These are phyloP conservation scores for Hyposmocoma kahamanoa DNA, from an alignment of 1,140 invertebrate species.

Conservation along the genomic window DNA sequence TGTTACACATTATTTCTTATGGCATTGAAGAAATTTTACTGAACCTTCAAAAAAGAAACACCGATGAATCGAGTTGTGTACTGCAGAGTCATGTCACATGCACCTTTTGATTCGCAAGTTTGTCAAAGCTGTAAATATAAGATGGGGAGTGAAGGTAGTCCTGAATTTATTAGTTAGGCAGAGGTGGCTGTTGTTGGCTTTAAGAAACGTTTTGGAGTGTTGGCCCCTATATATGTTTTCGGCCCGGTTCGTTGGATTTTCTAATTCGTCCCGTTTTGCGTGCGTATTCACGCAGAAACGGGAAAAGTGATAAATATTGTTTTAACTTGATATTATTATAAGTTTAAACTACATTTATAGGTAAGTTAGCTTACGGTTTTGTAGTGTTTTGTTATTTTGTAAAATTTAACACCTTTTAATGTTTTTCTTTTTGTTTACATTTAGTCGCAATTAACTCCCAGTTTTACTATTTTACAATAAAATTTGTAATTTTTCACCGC, in stretches of 20 bases:
- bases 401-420: conserved; percentile 61
- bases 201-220: conserved; percentile 23
- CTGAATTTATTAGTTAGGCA: conserved; percentile 10
- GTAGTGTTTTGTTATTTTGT: conserved; percentile 63
- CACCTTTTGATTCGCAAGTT: conserved; percentile 10
- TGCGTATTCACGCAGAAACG: conserved; percentile 19
- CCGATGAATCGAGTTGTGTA: neutral
- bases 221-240: conserved; percentile 70
- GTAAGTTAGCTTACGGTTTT: conserved; percentile 62
- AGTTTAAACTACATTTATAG: conserved; percentile 47
- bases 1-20: conserved; percentile 33
- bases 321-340: conserved; percentile 63
- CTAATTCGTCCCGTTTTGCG: conserved; percentile 37
- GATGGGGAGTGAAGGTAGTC: conserved; percentile 6
- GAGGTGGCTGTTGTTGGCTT: conserved; percentile 11
- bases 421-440: conserved; percentile 52
- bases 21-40: conserved; percentile 34
- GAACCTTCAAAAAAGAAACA: conserved; percentile 24
- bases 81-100: too few species aligned
- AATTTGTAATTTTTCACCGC: conserved; percentile 32
- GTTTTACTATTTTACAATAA: conserved; percentile 36
- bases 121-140: conserved; percentile 38
- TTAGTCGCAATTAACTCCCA: conserved; percentile 54
- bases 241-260: conserved; percentile 61
- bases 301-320: conserved; percentile 53